Conservation (phyloP, 2,113 vertebrate genomes). For the Gorilla gorilla region DNA sequence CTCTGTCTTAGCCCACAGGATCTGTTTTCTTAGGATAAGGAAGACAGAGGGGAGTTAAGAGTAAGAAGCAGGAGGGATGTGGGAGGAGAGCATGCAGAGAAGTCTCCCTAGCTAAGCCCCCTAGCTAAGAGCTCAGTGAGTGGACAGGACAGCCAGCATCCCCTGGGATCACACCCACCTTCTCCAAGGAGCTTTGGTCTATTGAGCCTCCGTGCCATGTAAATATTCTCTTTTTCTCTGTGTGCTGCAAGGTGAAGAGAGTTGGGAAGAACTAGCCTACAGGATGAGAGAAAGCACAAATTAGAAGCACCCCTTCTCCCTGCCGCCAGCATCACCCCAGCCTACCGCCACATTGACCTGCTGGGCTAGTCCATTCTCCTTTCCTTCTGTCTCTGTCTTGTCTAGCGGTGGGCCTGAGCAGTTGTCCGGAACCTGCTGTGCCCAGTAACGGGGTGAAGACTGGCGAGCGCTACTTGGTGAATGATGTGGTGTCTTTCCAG, state of each 20-base stretch:
- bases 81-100: background rate
- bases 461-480: constrained; percentile 96
- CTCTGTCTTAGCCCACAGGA: background rate
- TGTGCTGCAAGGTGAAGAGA: background rate
- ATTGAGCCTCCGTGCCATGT: background rate
- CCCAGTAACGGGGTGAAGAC: constrained; percentile 94
- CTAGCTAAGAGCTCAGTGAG: background rate
- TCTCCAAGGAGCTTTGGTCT: background rate
- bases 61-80: too few species aligned
- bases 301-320: background rate
- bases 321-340: background rate
- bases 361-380: background rate
- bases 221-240: background rate
- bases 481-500: constrained; percentile 97
- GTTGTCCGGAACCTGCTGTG: constrained; percentile 93
- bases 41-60: background rate
- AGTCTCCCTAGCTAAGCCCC: background rate
- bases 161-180: background rate
- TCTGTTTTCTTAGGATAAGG: background rate
- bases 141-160: background rate
- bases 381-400: constrained; percentile 9
- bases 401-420: constrained; percentile 95
- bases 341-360: rapidly evolving
- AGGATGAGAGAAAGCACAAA: background rate
- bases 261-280: background rate